Evolutionary conservation across 2,888 invertebrate genomes (phyloP), one percentile per base, ranked within the genome.

Genomic region (Pocota personata): DNA sequence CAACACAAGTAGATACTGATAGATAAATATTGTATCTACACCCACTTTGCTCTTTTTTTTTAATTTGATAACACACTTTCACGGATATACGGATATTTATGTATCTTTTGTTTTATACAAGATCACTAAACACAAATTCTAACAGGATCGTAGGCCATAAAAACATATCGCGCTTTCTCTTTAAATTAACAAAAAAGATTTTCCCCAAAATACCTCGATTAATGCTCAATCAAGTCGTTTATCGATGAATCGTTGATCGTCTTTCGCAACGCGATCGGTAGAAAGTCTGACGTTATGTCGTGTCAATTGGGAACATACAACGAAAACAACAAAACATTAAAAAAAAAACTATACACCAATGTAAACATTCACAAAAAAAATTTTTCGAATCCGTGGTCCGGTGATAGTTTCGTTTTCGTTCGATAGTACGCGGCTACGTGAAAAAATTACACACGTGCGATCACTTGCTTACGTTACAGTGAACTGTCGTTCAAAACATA

Each of bases 381-480:
- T 4, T 35, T 52, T 50, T 48, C 43, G 43, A 21, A 66, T 60
- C 35, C 35, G 37, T 48, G 12, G 55, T 66, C 40, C 43, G 52
- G 32, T 67, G n/a, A 35, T 67, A 58, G 14, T 62, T 72, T 72
- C 72, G 60, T 35, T 82, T 78, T 78, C 72, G 64, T 72, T 77
- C 48, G 50, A 35, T 50, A 21, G 48, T 14, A 30, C 50, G 71
- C 72, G 72, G 12, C 12, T 73, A 37, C 67, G 60, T 48, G 46
- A 73, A 21, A 1, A 58, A 52, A 32, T 55, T 12, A 35, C 69
- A 64, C 48, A 14, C 37, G 73, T 79, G 66, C 75, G 84, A 84
- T 80, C 79, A 66, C 79, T 84, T 84, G 84, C 84, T 71, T 80
- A 76, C 79, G 75, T 84, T 80, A 66, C 79, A 84, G 58, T 71